Conservation (phyloP, 1,140 invertebrate genomes). For the Temnothorax longispinosus region DNA sequence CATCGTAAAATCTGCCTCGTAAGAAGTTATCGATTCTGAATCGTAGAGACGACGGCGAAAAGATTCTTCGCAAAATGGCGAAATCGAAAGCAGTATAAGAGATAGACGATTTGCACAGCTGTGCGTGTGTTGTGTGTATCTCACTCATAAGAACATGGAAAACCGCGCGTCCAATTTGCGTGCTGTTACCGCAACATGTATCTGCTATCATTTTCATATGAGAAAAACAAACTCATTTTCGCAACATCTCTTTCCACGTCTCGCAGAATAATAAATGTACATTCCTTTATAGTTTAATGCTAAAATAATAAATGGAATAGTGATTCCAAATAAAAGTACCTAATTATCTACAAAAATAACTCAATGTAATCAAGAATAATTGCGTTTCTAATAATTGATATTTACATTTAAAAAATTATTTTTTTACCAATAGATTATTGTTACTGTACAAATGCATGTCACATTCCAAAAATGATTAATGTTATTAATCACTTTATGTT, state of each 20-base stretch:
- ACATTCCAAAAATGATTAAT: slow-evolving; percentile 19
- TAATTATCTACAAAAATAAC: neutral
- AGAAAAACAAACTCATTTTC: neutral
- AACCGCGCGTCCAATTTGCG: neutral
- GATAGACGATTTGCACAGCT: neutral
- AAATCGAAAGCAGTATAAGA: slow-evolving; percentile 16
- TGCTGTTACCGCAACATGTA: neutral
- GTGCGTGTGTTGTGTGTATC: neutral
- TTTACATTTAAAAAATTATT: neutral
- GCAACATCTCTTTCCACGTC: neutral
- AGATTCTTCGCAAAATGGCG: neutral
- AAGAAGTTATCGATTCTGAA: slow-evolving; percentile 67
- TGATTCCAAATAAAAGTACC: neutral
- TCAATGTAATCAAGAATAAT: neutral
- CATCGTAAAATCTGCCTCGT: slow-evolving; percentile 65
- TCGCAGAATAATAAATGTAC: too few species aligned
- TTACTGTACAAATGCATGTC: neutral
- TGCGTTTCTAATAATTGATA: neutral
- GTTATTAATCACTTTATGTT: slow-evolving; percentile 36
- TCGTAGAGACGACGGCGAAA: neutral
- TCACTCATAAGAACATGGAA: neutral
- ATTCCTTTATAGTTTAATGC: neutral
- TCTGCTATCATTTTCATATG: slow-evolving; percentile 1
- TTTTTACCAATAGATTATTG: neutral
- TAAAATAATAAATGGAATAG: neutral